These are phyloP conservation scores for Coelinius sp. DNA, from an alignment of 2,888 invertebrate genomes.

Conservation along the genomic window DNA sequence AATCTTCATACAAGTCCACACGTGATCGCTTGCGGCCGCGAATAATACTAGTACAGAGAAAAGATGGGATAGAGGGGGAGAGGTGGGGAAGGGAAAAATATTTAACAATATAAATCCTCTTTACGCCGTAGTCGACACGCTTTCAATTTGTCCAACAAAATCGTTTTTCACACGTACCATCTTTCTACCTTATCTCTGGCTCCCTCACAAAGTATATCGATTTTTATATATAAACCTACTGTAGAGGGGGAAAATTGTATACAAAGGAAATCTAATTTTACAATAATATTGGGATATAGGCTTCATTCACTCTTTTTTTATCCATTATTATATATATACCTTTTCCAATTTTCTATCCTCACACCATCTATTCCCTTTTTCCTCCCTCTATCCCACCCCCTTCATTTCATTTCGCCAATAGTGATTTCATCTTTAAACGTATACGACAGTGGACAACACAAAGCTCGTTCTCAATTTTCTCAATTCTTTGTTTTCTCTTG, in stretches of 20 bases:
- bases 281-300: conserved; percentile 9
- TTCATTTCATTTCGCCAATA: background rate
- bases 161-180: background rate
- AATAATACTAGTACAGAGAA: too few species aligned
- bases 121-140: background rate
- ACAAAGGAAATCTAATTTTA: conserved; percentile 6
- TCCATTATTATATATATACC: background rate
- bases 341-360: background rate
- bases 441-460: background rate
- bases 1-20: too few species aligned
- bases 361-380: background rate
- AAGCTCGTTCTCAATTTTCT: background rate
- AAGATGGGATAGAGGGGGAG: background rate
- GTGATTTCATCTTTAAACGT: background rate
- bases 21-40: too few species aligned
- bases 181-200: background rate
- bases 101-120: conserved; percentile 4
- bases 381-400: background rate
- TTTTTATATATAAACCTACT: background rate
- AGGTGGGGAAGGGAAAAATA: background rate
- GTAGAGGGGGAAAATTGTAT: background rate
- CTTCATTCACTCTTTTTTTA: background rate
- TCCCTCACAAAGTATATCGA: background rate
- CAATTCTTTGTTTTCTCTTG: conserved; percentile 5
- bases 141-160: conserved; percentile 10